Conservation (phyloP, 2,113 vertebrate genomes). For the Dinomys branickii region DNA sequence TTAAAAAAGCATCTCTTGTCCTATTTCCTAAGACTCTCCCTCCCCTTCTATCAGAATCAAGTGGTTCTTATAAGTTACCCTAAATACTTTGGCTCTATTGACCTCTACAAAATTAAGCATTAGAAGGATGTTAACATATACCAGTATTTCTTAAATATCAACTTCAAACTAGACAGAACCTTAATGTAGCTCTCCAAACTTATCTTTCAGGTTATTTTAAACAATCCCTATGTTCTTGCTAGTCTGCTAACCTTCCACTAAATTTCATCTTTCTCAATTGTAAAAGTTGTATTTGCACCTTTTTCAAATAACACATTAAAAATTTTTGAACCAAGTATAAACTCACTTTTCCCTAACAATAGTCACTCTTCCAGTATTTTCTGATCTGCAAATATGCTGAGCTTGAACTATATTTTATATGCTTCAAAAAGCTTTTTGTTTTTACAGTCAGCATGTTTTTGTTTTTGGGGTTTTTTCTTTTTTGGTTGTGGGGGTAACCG, state of each 20-base stretch:
- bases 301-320: neutral
- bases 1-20: conserved; percentile 16
- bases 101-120: conserved; percentile 28
- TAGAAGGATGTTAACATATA: conserved; percentile 31
- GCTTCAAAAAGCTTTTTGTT: neutral
- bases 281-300: neutral
- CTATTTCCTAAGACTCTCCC: neutral
- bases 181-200: neutral
- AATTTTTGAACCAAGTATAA: neutral
- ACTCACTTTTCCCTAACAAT: neutral
- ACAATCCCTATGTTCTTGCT: neutral
- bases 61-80: conserved; percentile 26
- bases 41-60: neutral
- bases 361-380: neutral
- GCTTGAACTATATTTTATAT: conserved; percentile 11
- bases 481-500: too few relatives aligned
- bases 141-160: conserved; percentile 20
- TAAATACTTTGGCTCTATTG: neutral
- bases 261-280: neutral
- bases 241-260: conserved; percentile 2
- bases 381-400: neutral
- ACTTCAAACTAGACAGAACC: neutral
- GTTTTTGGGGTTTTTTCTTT: too few relatives aligned
- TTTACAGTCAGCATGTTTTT: neutral
- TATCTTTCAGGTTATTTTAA: neutral